A percentile compares a stretch with the other conserved stretches of the same genome.
These are phyloP conservation scores for Poeciliopsis paucimaculata DNA, from an alignment of 2,797 vertebrate species.

Conservation along the genomic window DNA sequence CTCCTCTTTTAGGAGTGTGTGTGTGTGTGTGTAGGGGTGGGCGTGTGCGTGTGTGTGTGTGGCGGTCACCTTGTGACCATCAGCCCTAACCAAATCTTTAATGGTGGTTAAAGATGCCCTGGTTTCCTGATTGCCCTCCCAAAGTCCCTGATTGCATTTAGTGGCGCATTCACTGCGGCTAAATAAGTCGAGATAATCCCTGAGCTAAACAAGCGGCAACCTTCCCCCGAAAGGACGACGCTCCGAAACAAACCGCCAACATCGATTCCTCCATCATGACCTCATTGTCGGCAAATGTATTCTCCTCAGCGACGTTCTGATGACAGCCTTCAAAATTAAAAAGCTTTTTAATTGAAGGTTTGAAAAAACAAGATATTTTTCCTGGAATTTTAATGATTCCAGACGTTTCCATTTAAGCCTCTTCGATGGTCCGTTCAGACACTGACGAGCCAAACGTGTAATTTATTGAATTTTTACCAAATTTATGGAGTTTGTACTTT, in stretches of 20 bases:
- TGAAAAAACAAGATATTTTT: background rate
- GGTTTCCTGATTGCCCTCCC: slow-evolving; percentile 63
- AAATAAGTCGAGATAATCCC: slow-evolving; percentile 47
- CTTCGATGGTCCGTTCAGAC: background rate
- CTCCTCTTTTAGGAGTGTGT: slow-evolving; percentile 40
- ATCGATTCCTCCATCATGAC: slow-evolving; percentile 12
- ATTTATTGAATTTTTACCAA: background rate
- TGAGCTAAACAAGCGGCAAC: slow-evolving; percentile 35
- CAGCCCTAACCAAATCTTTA: slow-evolving; percentile 47
- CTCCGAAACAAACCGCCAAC: background rate
- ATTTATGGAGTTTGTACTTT: background rate
- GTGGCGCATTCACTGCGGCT: slow-evolving; percentile 39
- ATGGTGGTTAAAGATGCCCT: slow-evolving; percentile 54
- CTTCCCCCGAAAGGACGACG: slow-evolving; percentile 23
- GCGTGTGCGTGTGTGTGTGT: background rate
- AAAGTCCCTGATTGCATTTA: slow-evolving; percentile 70
- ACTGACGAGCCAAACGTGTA: background rate
- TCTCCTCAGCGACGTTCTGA: background rate
- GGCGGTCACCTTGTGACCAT: slow-evolving; percentile 69
- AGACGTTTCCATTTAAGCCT: background rate
- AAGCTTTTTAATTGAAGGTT: background rate
- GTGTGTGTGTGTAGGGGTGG: background rate
- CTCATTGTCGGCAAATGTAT: too few species aligned
- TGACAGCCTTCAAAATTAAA: background rate
- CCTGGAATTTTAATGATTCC: background rate